Evolutionary conservation across 1,140 invertebrate genomes (phyloP), one percentile per base, ranked within the genome.

Genomic region (Apis laboriosa): DNA sequence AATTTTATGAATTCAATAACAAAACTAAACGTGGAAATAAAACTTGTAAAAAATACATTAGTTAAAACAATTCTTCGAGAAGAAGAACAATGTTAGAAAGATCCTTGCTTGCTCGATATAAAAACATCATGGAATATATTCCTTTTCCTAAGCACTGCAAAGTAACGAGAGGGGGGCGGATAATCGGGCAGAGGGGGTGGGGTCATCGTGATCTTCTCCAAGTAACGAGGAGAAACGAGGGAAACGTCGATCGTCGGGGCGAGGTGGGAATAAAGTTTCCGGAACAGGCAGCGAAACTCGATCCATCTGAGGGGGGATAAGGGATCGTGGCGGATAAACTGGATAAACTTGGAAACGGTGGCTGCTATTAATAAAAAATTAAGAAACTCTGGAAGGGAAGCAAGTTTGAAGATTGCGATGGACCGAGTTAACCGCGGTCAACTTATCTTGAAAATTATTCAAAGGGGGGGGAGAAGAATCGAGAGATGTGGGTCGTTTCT

Each of bases 381-480:
- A 81, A 70, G 80, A 34, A 71, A 71, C 74, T 82, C 49, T 9
- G 34, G 19, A 24, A 19, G 24, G 15, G 19, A 21, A 55, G 55
- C 2, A 67, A 76, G 68, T 75, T 75, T 58, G 15, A n/a, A n/a
- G 53, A 28, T 49, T 24, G 24, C 55, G 28, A 34, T 74, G 55
- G 34, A 53, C 49, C 17, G 66, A 53, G 74, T 49, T 43, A 82
- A 82, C 74, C 9, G 56, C 66, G 86, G 80, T 80, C 86, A 79
- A 71, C 86, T 88, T 84, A 77, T 87, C 70, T 78, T 19, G 63
- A 63, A 63, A 84, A 88, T 88, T 88, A 88, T 88, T 77, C 34
- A 34, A 34, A n/a, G n/a, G n/a, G 34, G 34, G 86, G 86, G 81
- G 84, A 21, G 53, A 9, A 15, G 28, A 63, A 15, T 24, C 1